Conservation (phyloP, 2,888 invertebrate species). For the Xestoiulus laeticollis region DNA sequence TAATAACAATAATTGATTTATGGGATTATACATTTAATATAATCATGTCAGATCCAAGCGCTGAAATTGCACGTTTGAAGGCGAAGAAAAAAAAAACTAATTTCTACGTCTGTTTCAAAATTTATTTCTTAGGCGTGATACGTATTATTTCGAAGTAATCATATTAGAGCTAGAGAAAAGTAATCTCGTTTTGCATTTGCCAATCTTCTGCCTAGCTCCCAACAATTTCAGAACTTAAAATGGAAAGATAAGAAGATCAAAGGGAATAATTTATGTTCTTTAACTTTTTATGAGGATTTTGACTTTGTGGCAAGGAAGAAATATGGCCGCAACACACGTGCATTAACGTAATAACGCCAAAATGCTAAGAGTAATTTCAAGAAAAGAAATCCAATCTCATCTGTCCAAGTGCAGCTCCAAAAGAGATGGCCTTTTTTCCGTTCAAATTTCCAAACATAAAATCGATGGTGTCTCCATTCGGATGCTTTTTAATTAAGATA, state of each 20-base stretch:
- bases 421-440: background rate
- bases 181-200: conserved; percentile 34
- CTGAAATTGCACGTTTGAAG: background rate
- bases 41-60: background rate
- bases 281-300: conserved; percentile 21
- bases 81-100: background rate
- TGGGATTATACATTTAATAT: background rate
- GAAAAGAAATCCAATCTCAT: background rate
- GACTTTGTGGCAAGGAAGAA: conserved; percentile 4
- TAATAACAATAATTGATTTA: conserved; percentile 13
- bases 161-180: background rate
- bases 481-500: background rate
- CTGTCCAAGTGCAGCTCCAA: conserved; percentile 19
- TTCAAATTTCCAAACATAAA: background rate
- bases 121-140: conserved; percentile 20
- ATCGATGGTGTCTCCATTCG: background rate
- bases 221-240: background rate
- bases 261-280: background rate
- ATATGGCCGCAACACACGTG: background rate
- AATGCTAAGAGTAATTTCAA: conserved; percentile 31
- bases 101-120: conserved; percentile 24
- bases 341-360: conserved; percentile 10
- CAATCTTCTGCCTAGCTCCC: background rate
- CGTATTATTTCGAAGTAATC: conserved; percentile 37
- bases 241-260: background rate